A percentile compares a stretch with the other conserved stretches of the same genome.
Evolutionary conservation across 2,888 invertebrate genomes (phyloP).

Genomic region (Ypsolopha sequella): DNA sequence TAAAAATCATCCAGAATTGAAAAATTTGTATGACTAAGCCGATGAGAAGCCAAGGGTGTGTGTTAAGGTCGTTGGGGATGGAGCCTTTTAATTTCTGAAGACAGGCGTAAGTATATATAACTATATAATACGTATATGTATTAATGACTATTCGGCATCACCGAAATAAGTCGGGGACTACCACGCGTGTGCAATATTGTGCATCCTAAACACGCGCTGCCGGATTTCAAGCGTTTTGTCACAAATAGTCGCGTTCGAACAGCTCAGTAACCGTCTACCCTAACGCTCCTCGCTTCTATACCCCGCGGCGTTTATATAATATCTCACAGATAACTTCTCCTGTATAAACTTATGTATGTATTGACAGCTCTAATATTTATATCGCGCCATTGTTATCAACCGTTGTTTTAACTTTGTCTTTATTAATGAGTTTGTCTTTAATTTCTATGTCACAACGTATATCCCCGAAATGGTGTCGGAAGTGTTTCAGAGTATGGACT

Average conservation of each 20-base stretch:
- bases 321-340: conserved; percentile 58
- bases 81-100: too few species aligned
- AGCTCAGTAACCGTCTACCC: conserved; percentile 14
- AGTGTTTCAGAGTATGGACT: conserved; percentile 3
- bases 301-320: conserved; percentile 64
- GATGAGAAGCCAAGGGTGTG: background rate
- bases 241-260: conserved; percentile 8
- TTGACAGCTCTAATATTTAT: conserved; percentile 68
- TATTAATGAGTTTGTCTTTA: background rate
- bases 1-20: too few species aligned
- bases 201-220: too few species aligned
- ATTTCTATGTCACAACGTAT: too few species aligned
- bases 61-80: too few species aligned
- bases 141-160: too few species aligned
- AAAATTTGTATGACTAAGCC: background rate
- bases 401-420: conserved; percentile 1
- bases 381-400: conserved; percentile 53
- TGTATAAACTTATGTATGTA: conserved; percentile 34
- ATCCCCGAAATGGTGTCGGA: too few species aligned
- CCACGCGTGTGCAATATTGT: background rate
- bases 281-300: conserved; percentile 39
- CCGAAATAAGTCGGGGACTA: too few species aligned
- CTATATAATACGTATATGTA: too few species aligned
- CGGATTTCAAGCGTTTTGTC: too few species aligned
- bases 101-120: too few species aligned